Evolutionary conservation across 1,140 invertebrate species (phyloP).

Genomic region (Saxidomus purpurata): DNA sequence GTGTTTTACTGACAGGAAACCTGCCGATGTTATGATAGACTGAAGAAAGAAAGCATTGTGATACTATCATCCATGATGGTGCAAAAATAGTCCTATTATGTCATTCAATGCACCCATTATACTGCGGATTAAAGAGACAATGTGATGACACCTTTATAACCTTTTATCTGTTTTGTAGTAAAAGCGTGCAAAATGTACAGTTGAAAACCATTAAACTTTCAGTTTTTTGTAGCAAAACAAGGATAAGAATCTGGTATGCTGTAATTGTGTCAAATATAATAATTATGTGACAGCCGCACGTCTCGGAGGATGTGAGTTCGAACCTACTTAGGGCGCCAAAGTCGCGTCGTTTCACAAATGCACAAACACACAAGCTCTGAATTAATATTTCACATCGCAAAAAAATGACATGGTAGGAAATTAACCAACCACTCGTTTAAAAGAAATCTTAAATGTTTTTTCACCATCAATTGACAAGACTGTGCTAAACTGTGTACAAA

Average conservation of each 20-base stretch:
- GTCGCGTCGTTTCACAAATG: too few relatives aligned
- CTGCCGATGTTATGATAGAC: not conserved
- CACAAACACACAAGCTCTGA: too few relatives aligned
- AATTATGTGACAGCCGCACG: not conserved
- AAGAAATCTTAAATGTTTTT: too few relatives aligned
- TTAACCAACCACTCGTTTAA: too few relatives aligned
- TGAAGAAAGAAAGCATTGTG: not conserved
- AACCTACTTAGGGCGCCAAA: too few relatives aligned
- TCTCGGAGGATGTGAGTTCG: too few relatives aligned
- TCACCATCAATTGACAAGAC: too few relatives aligned
- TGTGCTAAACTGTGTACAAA: too few relatives aligned
- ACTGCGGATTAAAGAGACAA: not conserved
- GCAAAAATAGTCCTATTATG: slow-evolving; percentile 21
- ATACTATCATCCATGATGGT: slow-evolving; percentile 6
- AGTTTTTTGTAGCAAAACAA: not conserved
- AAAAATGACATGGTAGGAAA: too few relatives aligned
- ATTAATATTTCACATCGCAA: too few relatives aligned
- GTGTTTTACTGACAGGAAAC: slow-evolving; percentile 15
- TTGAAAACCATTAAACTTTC: slow-evolving; percentile 3
- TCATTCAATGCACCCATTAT: not conserved
- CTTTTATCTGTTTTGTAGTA: not conserved
- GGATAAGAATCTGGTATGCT: not conserved
- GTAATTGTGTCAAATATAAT: not conserved
- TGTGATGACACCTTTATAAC: slow-evolving; percentile 30
- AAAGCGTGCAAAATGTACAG: not conserved